phyloP scores from a whole-genome alignment of 1,140 invertebrate species.

The Drosophila burlai region DNA sequence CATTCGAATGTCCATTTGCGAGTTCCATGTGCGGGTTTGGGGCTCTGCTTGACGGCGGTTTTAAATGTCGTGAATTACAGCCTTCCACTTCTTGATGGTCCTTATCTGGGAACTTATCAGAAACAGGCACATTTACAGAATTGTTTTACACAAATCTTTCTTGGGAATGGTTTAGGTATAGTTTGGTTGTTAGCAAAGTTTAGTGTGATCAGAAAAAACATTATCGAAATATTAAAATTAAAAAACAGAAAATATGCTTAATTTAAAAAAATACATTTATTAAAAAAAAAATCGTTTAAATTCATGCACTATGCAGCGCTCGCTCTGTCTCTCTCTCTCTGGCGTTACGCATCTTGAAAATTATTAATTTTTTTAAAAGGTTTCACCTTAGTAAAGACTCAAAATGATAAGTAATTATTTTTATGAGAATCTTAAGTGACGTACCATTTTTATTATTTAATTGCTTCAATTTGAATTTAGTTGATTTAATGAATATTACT shows the following conservation, averaged over 20 bases:
- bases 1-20: slow-evolving; percentile 54
- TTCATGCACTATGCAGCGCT: not conserved
- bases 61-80: slow-evolving; percentile 5
- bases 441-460: slow-evolving; percentile 57
- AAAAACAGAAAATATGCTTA: not conserved
- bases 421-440: slow-evolving; percentile 23
- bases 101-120: slow-evolving; percentile 6
- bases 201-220: too few relatives aligned
- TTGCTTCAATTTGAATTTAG: slow-evolving; percentile 25
- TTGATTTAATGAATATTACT: not conserved
- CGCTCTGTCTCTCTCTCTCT: not conserved
- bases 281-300: not conserved
- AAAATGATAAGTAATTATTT: not conserved
- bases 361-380: not conserved
- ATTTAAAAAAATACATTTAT: not conserved
- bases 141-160: slow-evolving; percentile 7
- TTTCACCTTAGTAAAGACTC: not conserved
- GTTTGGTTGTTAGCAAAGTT: not conserved
- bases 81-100: slow-evolving; percentile 9
- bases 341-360: not conserved
- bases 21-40: not conserved
- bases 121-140: slow-evolving; percentile 7
- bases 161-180: not conserved
- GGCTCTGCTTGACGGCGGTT: not conserved
- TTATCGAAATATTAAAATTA: not conserved